Evolutionary conservation across 2,888 invertebrate genomes (phyloP), one percentile per base, ranked within the genome.

Genomic region (Corbicula japonica): DNA sequence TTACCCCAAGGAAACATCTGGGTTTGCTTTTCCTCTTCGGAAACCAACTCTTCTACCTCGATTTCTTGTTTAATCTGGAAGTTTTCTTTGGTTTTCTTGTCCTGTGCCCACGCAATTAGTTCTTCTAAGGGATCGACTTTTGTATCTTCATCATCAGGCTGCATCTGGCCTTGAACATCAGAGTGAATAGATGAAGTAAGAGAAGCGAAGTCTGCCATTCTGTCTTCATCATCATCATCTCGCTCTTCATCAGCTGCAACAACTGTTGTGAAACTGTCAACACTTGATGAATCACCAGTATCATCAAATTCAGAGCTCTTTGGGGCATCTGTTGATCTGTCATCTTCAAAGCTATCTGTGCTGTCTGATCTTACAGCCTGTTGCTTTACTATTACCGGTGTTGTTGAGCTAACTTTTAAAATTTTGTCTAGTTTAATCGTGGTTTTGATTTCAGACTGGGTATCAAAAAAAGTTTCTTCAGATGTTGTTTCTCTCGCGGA

Each of bases 201-300:
- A 61, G 90, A 92, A 6, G 93, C 89, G 62, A 95, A 95, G 65
- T 95, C 95, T 54, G 96, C 94, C 50, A 91, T 78, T 73, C 92
- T 82, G 88, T 96, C 96, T 58, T 96, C 96, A 93, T 96, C 96
- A 54, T 96, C 96, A 54, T 86, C 87, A 2, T 88, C 87, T 5
- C 87, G 87, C n/a, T 88, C 88, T 28, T 92, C 92, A 58, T 91
- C 87, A 44, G 89, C 90, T 52, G 92, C 90, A 32, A 93, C 90
- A 10, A 93, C 93, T 38, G 93, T 93, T 44, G 92, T 92, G 89
- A 93, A 93, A 80, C 93, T 93, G 76, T 93, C 93, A 12, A 93
- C 90, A 88, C 92, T 92, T 1, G 92, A 93, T 8, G 91, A 89
- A 65, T 93, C 93, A 18, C 89, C 92, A 26, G 83, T 73, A 79